Evolutionary conservation across 2,113 vertebrate species (phyloP).

Genomic region (Apodemus speciosus): DNA sequence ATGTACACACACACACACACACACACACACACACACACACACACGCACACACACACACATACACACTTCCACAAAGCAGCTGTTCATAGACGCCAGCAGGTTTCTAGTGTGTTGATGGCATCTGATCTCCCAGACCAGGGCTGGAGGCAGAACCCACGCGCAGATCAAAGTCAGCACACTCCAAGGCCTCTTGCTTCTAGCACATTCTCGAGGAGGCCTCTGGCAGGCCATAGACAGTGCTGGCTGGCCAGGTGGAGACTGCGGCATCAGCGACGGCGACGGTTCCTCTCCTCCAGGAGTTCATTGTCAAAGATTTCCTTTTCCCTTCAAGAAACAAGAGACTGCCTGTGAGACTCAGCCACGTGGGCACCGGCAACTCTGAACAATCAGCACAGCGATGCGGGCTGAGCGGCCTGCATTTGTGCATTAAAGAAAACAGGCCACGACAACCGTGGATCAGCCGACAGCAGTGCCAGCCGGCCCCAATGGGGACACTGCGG

Average conservation of each 20-base stretch:
- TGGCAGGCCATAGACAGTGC: neutral
- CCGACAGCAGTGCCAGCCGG: neutral
- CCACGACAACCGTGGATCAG: neutral
- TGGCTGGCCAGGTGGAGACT: neutral
- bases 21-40: neutral
- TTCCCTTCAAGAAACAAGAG: slow-evolving; percentile 80
- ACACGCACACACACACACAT: neutral
- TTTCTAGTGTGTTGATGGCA: neutral
- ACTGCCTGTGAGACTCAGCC: neutral
- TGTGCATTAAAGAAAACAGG: neutral
- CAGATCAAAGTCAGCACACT: neutral
- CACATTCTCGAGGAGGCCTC: neutral
- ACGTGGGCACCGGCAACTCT: neutral
- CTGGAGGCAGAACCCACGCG: neutral
- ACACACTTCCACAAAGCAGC: neutral
- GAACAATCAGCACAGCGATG: too few species aligned
- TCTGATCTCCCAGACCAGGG: neutral
- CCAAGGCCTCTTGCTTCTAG: neutral
- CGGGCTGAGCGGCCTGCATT: too few species aligned
- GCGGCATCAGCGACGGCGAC: neutral
- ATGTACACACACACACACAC: neutral
- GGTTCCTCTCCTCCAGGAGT: slow-evolving; percentile 76
- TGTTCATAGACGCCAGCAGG: neutral
- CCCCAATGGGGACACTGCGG: neutral
- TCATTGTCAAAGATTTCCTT: slow-evolving; percentile 85